Percentiles rank a stretch among this genome's conserved stretches.
phyloP scores from a whole-genome alignment of 2,113 vertebrate genomes.

The Amazona vittata region DNA sequence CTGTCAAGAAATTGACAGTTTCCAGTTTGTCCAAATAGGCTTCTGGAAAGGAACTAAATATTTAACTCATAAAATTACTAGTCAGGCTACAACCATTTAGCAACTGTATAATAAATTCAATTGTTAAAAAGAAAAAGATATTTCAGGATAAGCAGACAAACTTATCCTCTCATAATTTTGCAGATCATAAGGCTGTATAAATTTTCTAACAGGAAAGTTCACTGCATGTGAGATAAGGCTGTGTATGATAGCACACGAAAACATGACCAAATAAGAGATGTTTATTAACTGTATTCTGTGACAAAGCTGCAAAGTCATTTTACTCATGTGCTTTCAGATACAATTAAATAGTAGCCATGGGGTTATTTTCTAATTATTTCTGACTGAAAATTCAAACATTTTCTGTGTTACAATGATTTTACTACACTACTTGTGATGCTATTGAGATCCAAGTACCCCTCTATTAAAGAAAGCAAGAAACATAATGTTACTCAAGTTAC shows the following conservation, averaged over 20 bases:
- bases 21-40: neutral
- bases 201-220: neutral
- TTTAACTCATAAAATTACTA: neutral
- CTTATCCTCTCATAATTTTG: neutral
- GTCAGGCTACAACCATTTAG: neutral
- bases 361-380: neutral
- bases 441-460: neutral
- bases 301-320: neutral
- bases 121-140: neutral
- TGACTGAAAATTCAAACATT: neutral
- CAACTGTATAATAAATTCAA: neutral
- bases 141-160: neutral
- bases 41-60: neutral
- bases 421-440: neutral
- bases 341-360: neutral
- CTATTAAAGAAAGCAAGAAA: conserved; percentile 23
- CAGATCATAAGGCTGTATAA: neutral
- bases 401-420: neutral
- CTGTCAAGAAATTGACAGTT: neutral
- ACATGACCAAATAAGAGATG: neutral
- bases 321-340: neutral
- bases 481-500: conserved; percentile 10
- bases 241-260: neutral
- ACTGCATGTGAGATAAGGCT: neutral
- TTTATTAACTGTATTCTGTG: neutral